phyloP scores from a whole-genome alignment of 92 coral and sea anemone genomes.

The Micromussa lordhowensis region DNA sequence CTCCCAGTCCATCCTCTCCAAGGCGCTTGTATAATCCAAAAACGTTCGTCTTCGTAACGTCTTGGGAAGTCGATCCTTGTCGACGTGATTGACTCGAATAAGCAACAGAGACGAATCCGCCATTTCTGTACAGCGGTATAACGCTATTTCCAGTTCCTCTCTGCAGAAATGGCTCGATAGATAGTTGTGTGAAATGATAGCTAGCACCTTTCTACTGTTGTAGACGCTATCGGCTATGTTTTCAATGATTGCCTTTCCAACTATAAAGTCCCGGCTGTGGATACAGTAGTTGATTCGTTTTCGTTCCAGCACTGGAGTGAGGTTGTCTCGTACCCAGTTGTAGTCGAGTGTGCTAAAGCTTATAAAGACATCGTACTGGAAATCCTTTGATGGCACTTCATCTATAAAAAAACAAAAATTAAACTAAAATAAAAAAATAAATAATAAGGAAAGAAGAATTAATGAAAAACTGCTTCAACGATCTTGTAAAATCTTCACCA shows the following conservation, averaged over 20 bases:
- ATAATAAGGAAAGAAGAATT: background rate
- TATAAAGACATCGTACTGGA: constrained; percentile 76
- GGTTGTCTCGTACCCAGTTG: constrained; percentile 75
- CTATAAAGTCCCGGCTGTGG: constrained; percentile 85
- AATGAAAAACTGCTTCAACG: background rate
- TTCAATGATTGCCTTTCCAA: constrained; percentile 80
- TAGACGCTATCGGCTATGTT: constrained; percentile 90
- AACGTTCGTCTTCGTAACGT: constrained; percentile 71
- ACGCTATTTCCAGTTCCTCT: constrained; percentile 80
- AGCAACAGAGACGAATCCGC: constrained; percentile 77
- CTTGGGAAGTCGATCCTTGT: constrained; percentile 72
- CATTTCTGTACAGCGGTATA: constrained; percentile 67
- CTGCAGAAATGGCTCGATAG: constrained; percentile 79
- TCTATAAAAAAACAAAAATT: constrained; percentile 9
- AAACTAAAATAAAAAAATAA: background rate
- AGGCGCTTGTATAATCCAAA: constrained; percentile 63
- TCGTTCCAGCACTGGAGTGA: constrained; percentile 74
- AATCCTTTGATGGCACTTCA: constrained; percentile 32
- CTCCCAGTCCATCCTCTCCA: constrained; percentile 70
- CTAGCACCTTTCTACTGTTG: constrained; percentile 77
- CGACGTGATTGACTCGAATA: constrained; percentile 70
- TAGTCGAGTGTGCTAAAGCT: constrained; percentile 80
- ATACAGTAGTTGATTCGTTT: constrained; percentile 81
- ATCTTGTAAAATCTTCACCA: no score
- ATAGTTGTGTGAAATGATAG: constrained; percentile 77